A percentile compares a stretch with the other conserved stretches of the same genome.
Conservation (phyloP, 2,113 vertebrate species). For the Neogobius melanostomus region DNA sequence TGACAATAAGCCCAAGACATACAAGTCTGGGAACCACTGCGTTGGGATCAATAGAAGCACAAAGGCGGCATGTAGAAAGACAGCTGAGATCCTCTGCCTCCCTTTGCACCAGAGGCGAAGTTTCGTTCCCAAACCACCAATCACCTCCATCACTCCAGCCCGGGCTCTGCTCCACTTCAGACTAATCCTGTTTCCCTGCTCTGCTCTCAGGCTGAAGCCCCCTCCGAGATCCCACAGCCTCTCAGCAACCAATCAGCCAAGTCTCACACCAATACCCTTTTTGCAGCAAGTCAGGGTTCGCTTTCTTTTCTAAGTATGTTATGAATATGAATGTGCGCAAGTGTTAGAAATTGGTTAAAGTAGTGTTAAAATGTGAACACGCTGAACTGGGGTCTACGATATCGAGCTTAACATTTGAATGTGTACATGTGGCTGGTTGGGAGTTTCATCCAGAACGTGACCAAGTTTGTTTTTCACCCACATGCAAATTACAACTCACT, state of each 20-base stretch:
- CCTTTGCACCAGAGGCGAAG: constrained; percentile 4
- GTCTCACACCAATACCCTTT: neutral
- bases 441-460: neutral
- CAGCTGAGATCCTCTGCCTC: constrained; percentile 26
- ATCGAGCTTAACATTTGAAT: no score
- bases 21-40: no score
- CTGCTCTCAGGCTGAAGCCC: constrained; percentile 19
- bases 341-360: no score
- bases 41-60: no score
- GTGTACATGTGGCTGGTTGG: no score
- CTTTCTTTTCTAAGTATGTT: no score
- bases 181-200: constrained; percentile 22
- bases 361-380: no score
- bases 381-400: no score
- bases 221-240: constrained; percentile 9
- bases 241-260: neutral
- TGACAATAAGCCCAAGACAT: no score
- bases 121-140: neutral
- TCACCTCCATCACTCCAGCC: constrained; percentile 26
- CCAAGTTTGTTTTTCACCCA: neutral
- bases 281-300: no score
- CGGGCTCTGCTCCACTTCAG: constrained; percentile 23
- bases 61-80: neutral
- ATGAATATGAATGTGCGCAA: no score
- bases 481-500: neutral